Conservation (phyloP, 64 coral and sea anemone genomes). For the Catalaphyllia jardinei region DNA sequence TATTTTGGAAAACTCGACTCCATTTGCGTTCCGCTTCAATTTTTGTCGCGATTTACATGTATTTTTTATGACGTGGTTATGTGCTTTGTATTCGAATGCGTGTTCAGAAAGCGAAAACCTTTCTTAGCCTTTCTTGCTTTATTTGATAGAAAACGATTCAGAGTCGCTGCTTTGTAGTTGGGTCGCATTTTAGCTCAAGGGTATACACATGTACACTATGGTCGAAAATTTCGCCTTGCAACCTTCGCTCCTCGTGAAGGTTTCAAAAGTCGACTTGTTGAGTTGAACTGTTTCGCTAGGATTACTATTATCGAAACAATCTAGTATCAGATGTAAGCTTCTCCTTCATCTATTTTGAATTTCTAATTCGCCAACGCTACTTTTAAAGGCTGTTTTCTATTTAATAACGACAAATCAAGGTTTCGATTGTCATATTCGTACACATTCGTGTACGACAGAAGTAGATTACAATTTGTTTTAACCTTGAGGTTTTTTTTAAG, state of each 20-base stretch:
- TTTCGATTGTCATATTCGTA: background rate
- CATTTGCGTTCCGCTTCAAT: background rate
- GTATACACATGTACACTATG: background rate
- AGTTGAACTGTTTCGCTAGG: background rate
- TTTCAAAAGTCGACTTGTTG: background rate
- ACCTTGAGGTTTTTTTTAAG: background rate
- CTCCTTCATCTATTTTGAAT: background rate
- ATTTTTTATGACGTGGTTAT: conserved; percentile 43
- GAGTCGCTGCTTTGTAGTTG: background rate
- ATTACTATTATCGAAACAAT: background rate
- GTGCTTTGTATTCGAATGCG: conserved; percentile 10
- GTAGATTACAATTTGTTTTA: background rate
- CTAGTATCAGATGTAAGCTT: background rate
- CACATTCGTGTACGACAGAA: background rate
- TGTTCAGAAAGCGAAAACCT: conserved; percentile 1
- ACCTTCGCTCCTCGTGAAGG: background rate
- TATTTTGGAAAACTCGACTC: conserved; percentile 26
- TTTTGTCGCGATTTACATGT: conserved; percentile 32
- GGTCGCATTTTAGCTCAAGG: background rate
- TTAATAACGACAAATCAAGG: background rate
- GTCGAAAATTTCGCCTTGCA: background rate
- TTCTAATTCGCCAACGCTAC: background rate
- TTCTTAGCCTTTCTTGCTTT: background rate
- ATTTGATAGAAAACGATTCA: background rate
- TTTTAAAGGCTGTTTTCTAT: background rate